Evolutionary conservation across 2,888 invertebrate genomes (phyloP), one percentile per base, ranked within the genome.

Genomic region (Suillia variegata): DNA sequence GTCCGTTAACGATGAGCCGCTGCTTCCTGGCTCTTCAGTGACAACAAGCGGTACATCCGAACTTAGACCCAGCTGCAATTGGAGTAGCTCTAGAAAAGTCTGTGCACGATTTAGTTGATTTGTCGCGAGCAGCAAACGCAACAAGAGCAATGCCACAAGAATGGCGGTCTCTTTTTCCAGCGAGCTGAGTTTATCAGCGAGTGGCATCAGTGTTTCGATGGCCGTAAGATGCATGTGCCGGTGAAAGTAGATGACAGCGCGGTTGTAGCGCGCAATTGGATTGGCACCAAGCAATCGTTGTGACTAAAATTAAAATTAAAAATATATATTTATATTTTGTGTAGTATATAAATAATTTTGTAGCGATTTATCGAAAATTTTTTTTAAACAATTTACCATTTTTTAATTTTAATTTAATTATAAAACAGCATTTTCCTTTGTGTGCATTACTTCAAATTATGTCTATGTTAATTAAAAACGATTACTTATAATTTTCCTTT

Each of bases 51-150:
- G 54, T 5, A 68, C 66, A 22, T 71, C 67, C 15, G 48, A 22
- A 48, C 60, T 64, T 2, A 65, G 51, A 1, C 66, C 61, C 2
- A 82, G 65, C 58, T 79, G 74, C 45, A 71, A 71, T 62, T 80
- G 73, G 47, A 82, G 65, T 26, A 68, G 70, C 56, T 82, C 79
- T 0, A 82, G 71, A 58, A 82, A 78, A 12, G 69, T 68, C 21
- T 75, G 70, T 2, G 82, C 82, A n/a, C 75, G 76, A 59, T 75
- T 77, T 0, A 77, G 42, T 61, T 83, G 81, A 67, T 81, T 82
- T 12, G 80, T 80, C 47, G 75, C 76, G 8, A 83, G 58, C 1
- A 82, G 63, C 48, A 82, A 66, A 22, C 73, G 75, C 31, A 82
- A 61, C 58, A 81, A 74, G 52, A 82, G 65, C 2, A 81, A 69